Percentiles rank a stretch among this genome's conserved stretches.
These are phyloP conservation scores for Barbus barbus DNA, from an alignment of 2,113 vertebrate genomes.

Conservation along the genomic window DNA sequence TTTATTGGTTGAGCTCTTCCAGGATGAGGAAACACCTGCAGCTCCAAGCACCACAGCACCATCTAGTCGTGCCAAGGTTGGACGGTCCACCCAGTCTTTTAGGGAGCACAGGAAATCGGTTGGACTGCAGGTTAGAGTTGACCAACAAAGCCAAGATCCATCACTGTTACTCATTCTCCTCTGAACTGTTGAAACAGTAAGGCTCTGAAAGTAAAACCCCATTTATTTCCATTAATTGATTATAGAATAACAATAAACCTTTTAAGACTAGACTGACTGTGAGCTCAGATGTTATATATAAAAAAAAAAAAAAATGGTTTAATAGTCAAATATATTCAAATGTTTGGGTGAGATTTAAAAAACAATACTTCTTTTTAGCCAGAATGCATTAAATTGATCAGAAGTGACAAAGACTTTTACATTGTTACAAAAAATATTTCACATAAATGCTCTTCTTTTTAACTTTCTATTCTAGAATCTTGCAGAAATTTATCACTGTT, in stretches of 20 bases:
- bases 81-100: constrained; percentile 72
- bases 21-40: constrained; percentile 80
- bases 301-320: neutral
- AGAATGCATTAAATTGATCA: no score
- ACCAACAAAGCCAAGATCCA: neutral
- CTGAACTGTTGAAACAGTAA: neutral
- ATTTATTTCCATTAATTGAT: neutral
- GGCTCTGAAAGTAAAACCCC: no score
- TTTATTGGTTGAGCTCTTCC: constrained; percentile 87
- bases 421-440: neutral
- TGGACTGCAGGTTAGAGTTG: constrained; percentile 85
- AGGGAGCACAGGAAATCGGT: constrained; percentile 92
- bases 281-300: neutral
- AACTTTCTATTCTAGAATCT: neutral
- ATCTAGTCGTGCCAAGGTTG: constrained; percentile 69
- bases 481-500: neutral
- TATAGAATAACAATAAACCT: no score
- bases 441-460: neutral
- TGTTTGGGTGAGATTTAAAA: neutral
- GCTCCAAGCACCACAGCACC: constrained; percentile 68
- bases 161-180: neutral
- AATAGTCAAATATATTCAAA: neutral
- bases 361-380: neutral
- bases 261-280: neutral
- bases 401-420: neutral